These are phyloP conservation scores for Oriolus oriolus DNA, from an alignment of 2,113 vertebrate species.

Conservation along the genomic window DNA sequence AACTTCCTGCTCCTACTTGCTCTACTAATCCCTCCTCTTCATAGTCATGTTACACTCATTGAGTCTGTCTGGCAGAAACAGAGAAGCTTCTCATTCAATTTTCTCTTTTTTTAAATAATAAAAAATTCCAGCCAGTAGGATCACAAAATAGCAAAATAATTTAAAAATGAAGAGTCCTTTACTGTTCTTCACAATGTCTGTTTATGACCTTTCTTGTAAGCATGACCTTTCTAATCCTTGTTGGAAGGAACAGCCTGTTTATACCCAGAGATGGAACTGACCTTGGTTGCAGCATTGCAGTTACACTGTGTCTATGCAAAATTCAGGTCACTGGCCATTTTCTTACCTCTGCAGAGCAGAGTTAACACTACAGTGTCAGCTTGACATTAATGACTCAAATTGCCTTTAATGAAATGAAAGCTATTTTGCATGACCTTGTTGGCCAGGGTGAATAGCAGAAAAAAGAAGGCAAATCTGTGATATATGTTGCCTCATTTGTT, in stretches of 20 bases:
- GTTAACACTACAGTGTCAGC: neutral
- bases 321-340: neutral
- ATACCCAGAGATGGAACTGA: neutral
- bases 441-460: neutral
- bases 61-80: neutral
- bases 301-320: neutral
- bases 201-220: neutral
- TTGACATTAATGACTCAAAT: neutral
- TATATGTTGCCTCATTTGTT: neutral
- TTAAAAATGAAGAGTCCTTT: neutral
- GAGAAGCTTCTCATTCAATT: neutral
- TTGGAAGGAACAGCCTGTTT: neutral
- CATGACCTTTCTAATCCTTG: neutral
- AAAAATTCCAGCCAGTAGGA: neutral
- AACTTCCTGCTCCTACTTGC: neutral
- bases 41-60: neutral
- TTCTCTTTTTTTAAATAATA: neutral
- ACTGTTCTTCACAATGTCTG: neutral
- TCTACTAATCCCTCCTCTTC: neutral
- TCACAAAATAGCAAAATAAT: neutral
- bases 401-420: slow-evolving; percentile 2
- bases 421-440: neutral
- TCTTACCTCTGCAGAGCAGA: neutral
- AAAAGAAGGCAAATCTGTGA: neutral
- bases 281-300: neutral